These are phyloP conservation scores for Bruchidius siliquastri DNA, from an alignment of 2,888 invertebrate species.

Conservation along the genomic window DNA sequence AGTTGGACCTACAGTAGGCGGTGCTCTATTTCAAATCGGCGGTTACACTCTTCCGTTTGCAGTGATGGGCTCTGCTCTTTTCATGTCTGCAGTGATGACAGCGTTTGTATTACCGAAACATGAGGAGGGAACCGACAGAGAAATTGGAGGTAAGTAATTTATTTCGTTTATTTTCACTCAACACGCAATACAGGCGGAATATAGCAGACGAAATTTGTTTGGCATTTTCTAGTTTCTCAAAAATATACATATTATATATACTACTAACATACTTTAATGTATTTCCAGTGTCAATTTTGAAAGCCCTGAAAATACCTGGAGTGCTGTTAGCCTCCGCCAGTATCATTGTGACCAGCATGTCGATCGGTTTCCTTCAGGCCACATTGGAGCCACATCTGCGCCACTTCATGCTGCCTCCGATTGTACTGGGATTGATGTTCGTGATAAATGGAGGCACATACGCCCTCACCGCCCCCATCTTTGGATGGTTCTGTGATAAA, in stretches of 20 bases:
- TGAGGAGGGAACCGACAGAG: constrained; percentile 55
- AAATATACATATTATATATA: too few species aligned
- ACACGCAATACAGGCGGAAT: too few species aligned
- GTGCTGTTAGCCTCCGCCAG: constrained; percentile 65
- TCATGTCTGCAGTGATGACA: constrained; percentile 71
- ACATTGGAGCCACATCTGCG: constrained; percentile 85
- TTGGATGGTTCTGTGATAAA: constrained; percentile 78
- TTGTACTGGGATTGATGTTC: constrained; percentile 74
- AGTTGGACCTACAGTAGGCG: constrained; percentile 87
- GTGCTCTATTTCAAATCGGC: constrained; percentile 72
- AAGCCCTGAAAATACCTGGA: constrained; percentile 67
- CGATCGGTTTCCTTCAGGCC: constrained; percentile 83
- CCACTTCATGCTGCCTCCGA: constrained; percentile 64
- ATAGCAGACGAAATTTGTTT: too few species aligned
- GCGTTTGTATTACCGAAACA: constrained; percentile 67
- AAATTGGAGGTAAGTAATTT: constrained; percentile 59
- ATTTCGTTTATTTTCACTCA: too few species aligned
- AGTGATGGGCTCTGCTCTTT: constrained; percentile 69
- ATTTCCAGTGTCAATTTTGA: constrained; percentile 58
- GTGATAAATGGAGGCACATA: constrained; percentile 79
- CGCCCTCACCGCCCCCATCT: constrained; percentile 71
- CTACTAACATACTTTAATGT: too few species aligned
- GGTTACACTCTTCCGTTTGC: constrained; percentile 79
- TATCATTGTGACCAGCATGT: constrained; percentile 73
- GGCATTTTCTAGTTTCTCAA: too few species aligned